Evolutionary conservation across 2,113 vertebrate species (phyloP).

Genomic region (Eubucco bourcierii): DNA sequence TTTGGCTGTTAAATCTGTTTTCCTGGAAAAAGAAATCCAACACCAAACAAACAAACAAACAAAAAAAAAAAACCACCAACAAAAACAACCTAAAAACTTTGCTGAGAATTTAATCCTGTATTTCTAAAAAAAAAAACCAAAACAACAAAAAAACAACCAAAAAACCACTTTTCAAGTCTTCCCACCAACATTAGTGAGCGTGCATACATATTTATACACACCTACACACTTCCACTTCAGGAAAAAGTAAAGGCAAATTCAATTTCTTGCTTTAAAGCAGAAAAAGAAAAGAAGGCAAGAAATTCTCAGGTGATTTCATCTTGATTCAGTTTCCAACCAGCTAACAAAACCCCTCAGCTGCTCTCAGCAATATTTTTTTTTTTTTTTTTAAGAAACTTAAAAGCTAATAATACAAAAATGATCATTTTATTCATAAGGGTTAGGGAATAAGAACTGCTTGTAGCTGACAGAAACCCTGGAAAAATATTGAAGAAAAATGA

Average conservation of each 20-base stretch:
- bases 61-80: not conserved
- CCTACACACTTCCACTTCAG: slow-evolving; percentile 28
- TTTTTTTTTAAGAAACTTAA: slow-evolving; percentile 12
- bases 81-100: not conserved
- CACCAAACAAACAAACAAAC: not conserved
- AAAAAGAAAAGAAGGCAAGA: slow-evolving; percentile 11
- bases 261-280: not conserved
- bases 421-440: slow-evolving; percentile 11
- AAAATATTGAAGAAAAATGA: slow-evolving; percentile 48
- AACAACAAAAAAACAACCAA: too few relatives aligned
- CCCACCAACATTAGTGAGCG: slow-evolving; percentile 1
- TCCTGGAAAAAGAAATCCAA: rapidly evolving
- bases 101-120: not conserved
- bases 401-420: slow-evolving; percentile 16
- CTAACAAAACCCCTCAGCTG: slow-evolving; percentile 15
- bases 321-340: not conserved
- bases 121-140: slow-evolving; percentile 32
- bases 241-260: not conserved
- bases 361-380: slow-evolving; percentile 4
- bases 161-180: slow-evolving; percentile 27
- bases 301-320: slow-evolving; percentile 21
- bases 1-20: not conserved
- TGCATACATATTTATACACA: slow-evolving; percentile 37
- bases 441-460: slow-evolving; percentile 3
- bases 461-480: not conserved